Evolutionary conservation across 2,888 invertebrate genomes (phyloP).

Genomic region (Tiliacea citrago): DNA sequence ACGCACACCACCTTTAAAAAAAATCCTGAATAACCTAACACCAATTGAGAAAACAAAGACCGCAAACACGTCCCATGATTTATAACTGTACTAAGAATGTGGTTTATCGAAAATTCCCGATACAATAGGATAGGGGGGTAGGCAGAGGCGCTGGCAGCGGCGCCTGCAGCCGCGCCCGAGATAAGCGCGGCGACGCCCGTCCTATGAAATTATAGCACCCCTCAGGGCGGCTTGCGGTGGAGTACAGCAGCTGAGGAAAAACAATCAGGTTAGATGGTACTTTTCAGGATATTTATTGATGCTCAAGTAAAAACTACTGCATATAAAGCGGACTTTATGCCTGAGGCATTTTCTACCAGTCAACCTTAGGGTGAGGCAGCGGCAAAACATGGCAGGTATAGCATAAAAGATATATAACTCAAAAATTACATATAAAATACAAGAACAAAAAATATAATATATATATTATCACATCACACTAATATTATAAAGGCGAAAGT

Average conservation of each 20-base stretch:
- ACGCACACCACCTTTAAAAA: background rate
- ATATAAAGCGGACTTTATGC: too few species aligned
- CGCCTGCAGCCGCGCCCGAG: slow-evolving; percentile 88
- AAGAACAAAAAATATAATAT: too few species aligned
- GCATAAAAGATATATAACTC: too few species aligned
- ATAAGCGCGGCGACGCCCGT: slow-evolving; percentile 89
- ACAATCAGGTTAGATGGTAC: background rate
- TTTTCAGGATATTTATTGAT: background rate
- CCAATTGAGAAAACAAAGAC: slow-evolving; percentile 53
- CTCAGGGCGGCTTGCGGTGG: slow-evolving; percentile 69
- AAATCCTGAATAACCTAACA: slow-evolving; percentile 27
- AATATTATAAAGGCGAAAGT: too few species aligned
- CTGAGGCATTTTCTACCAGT: too few species aligned
- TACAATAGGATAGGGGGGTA: slow-evolving; percentile 65
- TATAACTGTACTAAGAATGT: slow-evolving; percentile 68
- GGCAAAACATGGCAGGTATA: too few species aligned
- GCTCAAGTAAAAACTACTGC: too few species aligned
- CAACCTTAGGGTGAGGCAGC: too few species aligned
- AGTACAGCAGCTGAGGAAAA: slow-evolving; percentile 43
- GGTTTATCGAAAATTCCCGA: slow-evolving; percentile 79
- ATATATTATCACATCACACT: too few species aligned
- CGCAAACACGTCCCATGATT: slow-evolving; percentile 60
- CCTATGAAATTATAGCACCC: slow-evolving; percentile 89
- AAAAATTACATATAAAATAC: too few species aligned
- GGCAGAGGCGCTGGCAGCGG: slow-evolving; percentile 84